A percentile compares a stretch with the other conserved stretches of the same genome.
Conservation (phyloP, 2,888 invertebrate genomes). For the Oscheius onirici region DNA sequence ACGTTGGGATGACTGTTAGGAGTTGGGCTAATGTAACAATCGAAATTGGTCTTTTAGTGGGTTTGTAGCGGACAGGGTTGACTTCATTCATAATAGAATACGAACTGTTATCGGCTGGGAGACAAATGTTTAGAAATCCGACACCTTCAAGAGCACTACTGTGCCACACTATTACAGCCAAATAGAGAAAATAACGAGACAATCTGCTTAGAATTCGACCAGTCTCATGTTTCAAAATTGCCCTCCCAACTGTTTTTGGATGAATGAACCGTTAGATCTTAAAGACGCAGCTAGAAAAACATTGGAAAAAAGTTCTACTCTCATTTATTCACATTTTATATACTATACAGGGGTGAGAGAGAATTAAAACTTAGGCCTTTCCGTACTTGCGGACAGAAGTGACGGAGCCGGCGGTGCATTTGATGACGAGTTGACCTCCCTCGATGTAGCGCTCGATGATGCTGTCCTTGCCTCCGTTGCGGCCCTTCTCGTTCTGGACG, state of each 20-base stretch:
- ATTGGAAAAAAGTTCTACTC: too few relatives aligned
- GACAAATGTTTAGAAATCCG: slow-evolving; percentile 14
- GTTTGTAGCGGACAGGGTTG: not conserved
- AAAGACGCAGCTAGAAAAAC: too few relatives aligned
- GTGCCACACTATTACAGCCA: not conserved
- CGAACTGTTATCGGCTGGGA: not conserved
- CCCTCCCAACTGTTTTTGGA: too few relatives aligned
- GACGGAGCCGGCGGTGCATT: slow-evolving; percentile 15
- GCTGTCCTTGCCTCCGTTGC: slow-evolving; percentile 59
- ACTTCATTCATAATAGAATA: not conserved
- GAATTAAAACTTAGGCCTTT: not conserved
- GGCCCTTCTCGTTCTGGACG: slow-evolving; percentile 60
- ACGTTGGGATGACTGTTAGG: not conserved
- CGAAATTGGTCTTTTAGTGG: slow-evolving; percentile 1
- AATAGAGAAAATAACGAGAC: not conserved
- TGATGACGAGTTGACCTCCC: slow-evolving; percentile 58
- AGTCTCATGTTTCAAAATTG: not conserved
- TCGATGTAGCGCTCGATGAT: slow-evolving; percentile 60
- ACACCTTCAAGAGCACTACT: not conserved
- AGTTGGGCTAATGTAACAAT: slow-evolving; percentile 12
- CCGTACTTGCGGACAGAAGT: slow-evolving; percentile 8
- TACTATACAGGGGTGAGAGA: too few relatives aligned
- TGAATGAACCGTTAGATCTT: too few relatives aligned
- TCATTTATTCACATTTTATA: too few relatives aligned
- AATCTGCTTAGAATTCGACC: not conserved